Evolutionary conservation across 2,113 vertebrate genomes (phyloP).

Genomic region (Petroica traversi): DNA sequence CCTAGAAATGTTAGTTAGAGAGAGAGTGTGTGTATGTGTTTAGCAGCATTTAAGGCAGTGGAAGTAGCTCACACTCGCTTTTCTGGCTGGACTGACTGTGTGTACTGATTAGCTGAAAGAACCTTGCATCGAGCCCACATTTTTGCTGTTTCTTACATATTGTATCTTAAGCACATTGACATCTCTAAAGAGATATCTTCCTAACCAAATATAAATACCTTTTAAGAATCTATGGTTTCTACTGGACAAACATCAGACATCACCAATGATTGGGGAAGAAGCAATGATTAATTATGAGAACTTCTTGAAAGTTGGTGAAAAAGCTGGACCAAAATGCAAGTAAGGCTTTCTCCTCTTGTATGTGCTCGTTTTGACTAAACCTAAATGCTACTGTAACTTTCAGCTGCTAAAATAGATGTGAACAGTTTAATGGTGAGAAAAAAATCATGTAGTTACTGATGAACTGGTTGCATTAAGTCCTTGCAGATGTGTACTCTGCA

Average conservation of each 20-base stretch:
- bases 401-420: not conserved
- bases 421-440: not conserved
- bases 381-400: not conserved
- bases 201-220: not conserved
- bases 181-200: not conserved
- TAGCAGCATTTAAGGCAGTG: not conserved
- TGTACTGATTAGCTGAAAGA: not conserved
- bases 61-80: not conserved
- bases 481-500: not conserved
- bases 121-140: not conserved
- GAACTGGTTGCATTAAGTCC: not conserved
- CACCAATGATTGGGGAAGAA: conserved; percentile 91
- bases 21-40: not conserved
- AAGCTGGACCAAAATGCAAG: conserved; percentile 94
- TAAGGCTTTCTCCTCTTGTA: conserved; percentile 56
- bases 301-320: conserved; percentile 91
- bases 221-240: conserved; percentile 95
- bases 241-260: conserved; percentile 95
- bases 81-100: not conserved
- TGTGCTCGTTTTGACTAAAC: not conserved
- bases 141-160: not conserved
- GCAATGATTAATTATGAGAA: conserved; percentile 97
- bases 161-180: not conserved
- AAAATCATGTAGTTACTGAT: not conserved
- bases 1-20: not conserved